Base-by-base conservation (phyloP, 2,113 vertebrate genomes). In the Melanerpes aurifrons region DNA sequence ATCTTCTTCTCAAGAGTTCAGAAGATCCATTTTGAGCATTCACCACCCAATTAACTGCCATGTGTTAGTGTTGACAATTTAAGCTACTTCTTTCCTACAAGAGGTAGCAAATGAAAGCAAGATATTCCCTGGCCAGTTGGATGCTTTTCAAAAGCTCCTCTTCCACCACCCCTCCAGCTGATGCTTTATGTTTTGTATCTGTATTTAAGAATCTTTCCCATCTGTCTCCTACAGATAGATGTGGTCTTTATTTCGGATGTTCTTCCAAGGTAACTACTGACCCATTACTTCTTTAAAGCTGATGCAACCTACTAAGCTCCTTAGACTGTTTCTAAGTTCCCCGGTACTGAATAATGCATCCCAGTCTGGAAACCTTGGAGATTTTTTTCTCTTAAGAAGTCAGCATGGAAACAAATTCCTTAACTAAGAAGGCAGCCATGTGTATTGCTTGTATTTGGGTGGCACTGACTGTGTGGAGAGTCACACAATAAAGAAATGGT, bases 251-350 rank as follows among this genome's bases (percentile, higher is more conserved):
- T 91, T 86, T 75, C 0, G 0, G 40, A 14, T 88, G 35, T 72
- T 86, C 82, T 94, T 91, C 87, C 72, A 66, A 87, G 94, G 84
- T 92, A 73, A 70, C 82, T 84, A 78, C 70, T 90, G 88, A 89
- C 81, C 80, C 47, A 75, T 92, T 57, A 32, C 53, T 90, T 54
- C 67, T 82, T 86, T 87, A 91, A 73, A 92, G 53, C 83, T 92
- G 90, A 70, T 94, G 48, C 5, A 37, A 90, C 93, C 90, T 89
- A 35, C 57, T 87, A 31, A 94, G 58, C 82, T 84, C 48, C 57
- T 89, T 82, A 92, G 54, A 90, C 82, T 4, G 48, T 82, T 90
- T 83, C 89, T 89, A 2, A 83, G 40, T 75, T 95, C 37, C 53
- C 26, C 0, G 6, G 18, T 61, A n/a, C 15, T 40, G 50, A 86